Evolutionary conservation across 2,797 vertebrate species (phyloP).

Genomic region (Heliangelus exortis): DNA sequence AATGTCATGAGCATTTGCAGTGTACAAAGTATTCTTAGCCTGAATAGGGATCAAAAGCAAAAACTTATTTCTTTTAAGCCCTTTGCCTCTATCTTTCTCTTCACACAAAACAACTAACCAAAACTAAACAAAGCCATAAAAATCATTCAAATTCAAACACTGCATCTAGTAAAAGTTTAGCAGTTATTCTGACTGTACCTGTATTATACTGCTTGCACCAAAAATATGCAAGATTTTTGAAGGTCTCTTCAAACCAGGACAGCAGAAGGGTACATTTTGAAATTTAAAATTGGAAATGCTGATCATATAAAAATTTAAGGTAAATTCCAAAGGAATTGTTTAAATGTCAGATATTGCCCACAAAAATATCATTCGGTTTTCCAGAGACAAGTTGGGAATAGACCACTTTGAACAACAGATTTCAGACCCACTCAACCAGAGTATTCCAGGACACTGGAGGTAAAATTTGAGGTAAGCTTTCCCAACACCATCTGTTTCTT

Average conservation of each 20-base stretch:
- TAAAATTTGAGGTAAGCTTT: background rate
- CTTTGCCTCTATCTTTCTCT: background rate
- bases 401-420: background rate
- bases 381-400: background rate
- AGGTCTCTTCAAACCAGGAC: background rate
- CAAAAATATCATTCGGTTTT: background rate
- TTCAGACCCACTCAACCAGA: background rate
- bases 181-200: background rate
- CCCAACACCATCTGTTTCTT: background rate
- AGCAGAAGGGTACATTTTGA: background rate
- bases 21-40: background rate
- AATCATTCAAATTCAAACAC: background rate
- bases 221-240: background rate
- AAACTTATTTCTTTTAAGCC: background rate
- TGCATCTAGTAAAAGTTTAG: background rate
- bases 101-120: background rate
- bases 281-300: background rate
- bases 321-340: background rate
- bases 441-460: background rate
- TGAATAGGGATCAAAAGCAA: background rate
- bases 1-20: background rate
- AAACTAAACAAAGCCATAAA: background rate
- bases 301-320: background rate
- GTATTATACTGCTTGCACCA: background rate
- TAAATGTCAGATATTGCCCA: background rate